phyloP scores from a whole-genome alignment of 2,113 vertebrate species.

The Pogonocichla stellata region DNA sequence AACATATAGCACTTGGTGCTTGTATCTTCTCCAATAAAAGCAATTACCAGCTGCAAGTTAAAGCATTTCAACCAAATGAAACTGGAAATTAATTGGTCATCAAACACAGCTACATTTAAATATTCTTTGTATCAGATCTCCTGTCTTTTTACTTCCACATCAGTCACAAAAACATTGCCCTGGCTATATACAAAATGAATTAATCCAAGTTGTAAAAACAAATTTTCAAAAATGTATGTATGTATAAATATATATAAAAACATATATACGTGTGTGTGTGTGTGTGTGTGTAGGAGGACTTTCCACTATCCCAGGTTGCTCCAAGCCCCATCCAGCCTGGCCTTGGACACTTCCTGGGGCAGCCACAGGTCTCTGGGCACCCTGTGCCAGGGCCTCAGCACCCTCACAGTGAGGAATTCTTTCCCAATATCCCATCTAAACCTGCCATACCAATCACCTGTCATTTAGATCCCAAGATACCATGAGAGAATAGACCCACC shows the following conservation, averaged over 20 bases:
- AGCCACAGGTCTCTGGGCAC: not conserved
- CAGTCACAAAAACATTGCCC: not conserved
- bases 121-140: not conserved
- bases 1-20: not conserved
- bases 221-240: not conserved
- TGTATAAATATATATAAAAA: no score
- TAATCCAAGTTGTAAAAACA: not conserved
- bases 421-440: not conserved
- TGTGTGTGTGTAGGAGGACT: not conserved
- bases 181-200: not conserved
- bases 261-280: no score
- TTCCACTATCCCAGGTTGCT: accelerated
- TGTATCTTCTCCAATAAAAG: not conserved
- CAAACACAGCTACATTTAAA: not conserved
- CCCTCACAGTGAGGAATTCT: accelerated
- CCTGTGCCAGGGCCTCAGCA: not conserved
- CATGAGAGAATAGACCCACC: not conserved
- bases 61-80: not conserved
- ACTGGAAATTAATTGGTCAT: not conserved
- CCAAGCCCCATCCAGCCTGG: not conserved
- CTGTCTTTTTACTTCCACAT: not conserved
- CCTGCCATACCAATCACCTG: not conserved
- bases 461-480: not conserved
- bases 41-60: not conserved
- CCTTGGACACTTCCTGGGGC: not conserved